Base-by-base conservation (phyloP, 2,888 invertebrate species). In the Macrophya alboannulata region DNA sequence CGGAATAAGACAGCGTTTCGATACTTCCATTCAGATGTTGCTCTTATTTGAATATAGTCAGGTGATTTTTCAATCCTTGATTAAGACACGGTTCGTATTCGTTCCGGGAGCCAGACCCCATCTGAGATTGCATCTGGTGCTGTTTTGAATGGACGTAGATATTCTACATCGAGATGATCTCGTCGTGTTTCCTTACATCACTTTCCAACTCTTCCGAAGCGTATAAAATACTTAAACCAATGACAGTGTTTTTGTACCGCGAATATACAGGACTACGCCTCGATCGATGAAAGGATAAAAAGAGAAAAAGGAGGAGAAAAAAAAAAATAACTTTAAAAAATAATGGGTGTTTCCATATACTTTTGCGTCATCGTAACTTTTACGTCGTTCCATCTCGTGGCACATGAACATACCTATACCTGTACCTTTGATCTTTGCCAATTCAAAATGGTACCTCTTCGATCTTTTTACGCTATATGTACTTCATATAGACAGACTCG, bases 201-300 rank as follows among this genome's bases (percentile, higher is more conserved):
- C 72, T 74, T 74, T 74, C 45, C 72, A 45, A 40, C 43, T 68
- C 68, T 68, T 68, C 15, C 72, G 72, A 74, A 74, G 43, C 72
- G 72, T 74, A 31, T 40, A 43, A 31, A 43, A 45, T 5, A 40
- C 37, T 71, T 31, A 31, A 40, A 74, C 72, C 72, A 74, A n/a
- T 25, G 45, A n/a, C 21, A 21, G 10, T 74, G 12, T 45, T 5
- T 45, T 17, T 21, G 45, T 45, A n/a, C 21, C 9, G 21, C 10
- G 45, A 74, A 40, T 71, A 40, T 71, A 45, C 21, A 25, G n/a
- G 45, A 4, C 25, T 25, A 45, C 40, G 17, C 31, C 43, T 45
- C 43, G 45, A 74, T 74, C 72, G 45, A 74, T 45, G 21, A 74
- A 45, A 45, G n/a, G 21, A 68, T 68, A 68, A 68, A 37, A 9